Evolutionary conservation across 2,888 invertebrate genomes (phyloP), one percentile per base, ranked within the genome.

Genomic region (Diachrysia chrysitis): DNA sequence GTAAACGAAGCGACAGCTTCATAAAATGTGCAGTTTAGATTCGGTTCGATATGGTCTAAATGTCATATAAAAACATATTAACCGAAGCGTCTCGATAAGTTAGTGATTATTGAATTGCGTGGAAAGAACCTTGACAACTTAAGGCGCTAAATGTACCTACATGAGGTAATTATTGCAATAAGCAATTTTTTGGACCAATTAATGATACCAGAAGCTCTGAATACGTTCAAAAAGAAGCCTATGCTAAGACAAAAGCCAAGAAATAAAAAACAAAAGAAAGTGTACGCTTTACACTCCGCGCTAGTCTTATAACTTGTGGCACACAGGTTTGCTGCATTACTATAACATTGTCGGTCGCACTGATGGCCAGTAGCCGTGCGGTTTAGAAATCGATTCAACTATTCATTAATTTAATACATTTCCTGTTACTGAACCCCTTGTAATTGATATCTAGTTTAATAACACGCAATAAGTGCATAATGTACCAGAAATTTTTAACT

Each of bases 341-440:
- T 84, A 87, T 88, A 86, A 87, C 84, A 86, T 81, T 85, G 88
- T 85, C 84, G 84, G 85, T 84, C 81, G 69, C 48, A 19, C 82
- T 87, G 87, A 89, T 86, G 87, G 85, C 86, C 88, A 89, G 89
- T 85, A 90, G 90, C 83, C 73, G 78, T 91, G 92, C 88, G 93
- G 92, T 91, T 92, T 90, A 90, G 90, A 91, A 90, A 92, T 86
- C 90, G 90, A 92, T 92, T 86, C 78, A 75, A 79, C 79, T 78
- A 78, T 83, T 83, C 89, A 91, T 92, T 90, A 87, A 83, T 84
- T 82, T 90, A 89, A 90, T 89, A 83, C 81, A 86, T 89, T 90
- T 92, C 90, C 92, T 90, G 89, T 82, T 87, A 85, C 83, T 79
- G 83, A 81, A 77, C 82, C 73, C 72, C 74, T 83, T 82, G 85